A percentile compares a stretch with the other conserved stretches of the same genome.
Conservation (phyloP, 2,888 invertebrate species). For the Cephus pulcher region DNA sequence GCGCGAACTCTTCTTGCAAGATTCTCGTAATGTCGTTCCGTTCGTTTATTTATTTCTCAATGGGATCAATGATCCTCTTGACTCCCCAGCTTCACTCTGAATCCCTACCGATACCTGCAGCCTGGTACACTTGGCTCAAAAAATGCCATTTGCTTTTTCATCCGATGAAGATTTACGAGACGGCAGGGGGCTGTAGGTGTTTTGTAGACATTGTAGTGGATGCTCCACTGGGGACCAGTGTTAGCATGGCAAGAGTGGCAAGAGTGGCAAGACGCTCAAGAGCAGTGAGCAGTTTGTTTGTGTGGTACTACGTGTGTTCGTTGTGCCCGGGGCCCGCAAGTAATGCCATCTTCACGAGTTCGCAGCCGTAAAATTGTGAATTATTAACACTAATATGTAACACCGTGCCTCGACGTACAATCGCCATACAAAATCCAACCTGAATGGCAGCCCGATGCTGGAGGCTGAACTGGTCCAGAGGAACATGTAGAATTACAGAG, state of each 20-base stretch:
- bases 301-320: conserved; percentile 7
- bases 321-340: conserved; percentile 34
- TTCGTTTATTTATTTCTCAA: too few relatives aligned
- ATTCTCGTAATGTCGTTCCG: conserved; percentile 26
- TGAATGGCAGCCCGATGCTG: background rate
- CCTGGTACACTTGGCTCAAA: too few relatives aligned
- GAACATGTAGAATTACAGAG: background rate
- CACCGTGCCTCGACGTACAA: conserved; percentile 39
- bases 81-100: too few relatives aligned
- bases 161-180: conserved; percentile 4
- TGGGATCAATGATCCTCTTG: too few relatives aligned
- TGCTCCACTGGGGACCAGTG: too few relatives aligned
- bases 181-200: conserved; percentile 20
- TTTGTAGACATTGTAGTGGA: background rate
- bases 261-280: background rate
- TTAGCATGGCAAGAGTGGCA: too few relatives aligned
- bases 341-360: conserved; percentile 49
- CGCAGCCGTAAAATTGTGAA: conserved; percentile 51
- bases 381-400: conserved; percentile 52
- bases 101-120: too few relatives aligned
- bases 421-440: conserved; percentile 34
- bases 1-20: conserved; percentile 28
- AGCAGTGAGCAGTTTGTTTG: conserved; percentile 8
- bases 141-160: conserved; percentile 2
- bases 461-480: too few relatives aligned